Evolutionary conservation across 2,888 invertebrate genomes (phyloP).

Genomic region (Stenichneumon culpator): DNA sequence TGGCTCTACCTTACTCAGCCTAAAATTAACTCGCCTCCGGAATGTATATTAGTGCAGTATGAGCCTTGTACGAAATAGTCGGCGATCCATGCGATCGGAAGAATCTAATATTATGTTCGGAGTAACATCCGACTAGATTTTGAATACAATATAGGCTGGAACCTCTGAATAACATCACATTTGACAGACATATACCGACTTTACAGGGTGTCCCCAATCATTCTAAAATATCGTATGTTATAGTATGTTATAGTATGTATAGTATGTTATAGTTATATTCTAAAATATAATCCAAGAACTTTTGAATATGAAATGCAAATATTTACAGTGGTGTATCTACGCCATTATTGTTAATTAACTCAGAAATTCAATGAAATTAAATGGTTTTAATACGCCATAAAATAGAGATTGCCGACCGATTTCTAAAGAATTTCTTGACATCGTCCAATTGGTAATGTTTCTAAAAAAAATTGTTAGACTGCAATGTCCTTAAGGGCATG

Average conservation of each 20-base stretch:
- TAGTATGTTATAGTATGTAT: no score
- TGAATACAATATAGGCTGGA: not conserved
- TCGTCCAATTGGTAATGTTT: no score
- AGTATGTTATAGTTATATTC: no score
- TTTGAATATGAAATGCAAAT: no score
- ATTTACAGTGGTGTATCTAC: no score
- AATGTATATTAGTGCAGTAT: constrained; percentile 42
- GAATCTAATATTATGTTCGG: constrained; percentile 40
- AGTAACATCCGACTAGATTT: not conserved
- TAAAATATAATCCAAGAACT: not conserved
- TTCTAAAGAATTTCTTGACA: no score
- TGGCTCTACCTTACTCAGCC: constrained; percentile 26
- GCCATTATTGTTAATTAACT: no score
- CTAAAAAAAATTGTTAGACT: no score
- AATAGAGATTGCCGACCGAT: no score
- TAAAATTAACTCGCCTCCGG: constrained; percentile 42
- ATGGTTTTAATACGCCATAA: no score
- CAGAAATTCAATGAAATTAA: no score
- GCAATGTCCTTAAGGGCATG: no score
- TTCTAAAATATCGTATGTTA: not conserved
- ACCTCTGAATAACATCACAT: not conserved
- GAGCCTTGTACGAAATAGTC: constrained; percentile 65
- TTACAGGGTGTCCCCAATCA: not conserved
- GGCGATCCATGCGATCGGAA: constrained; percentile 56
- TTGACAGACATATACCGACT: not conserved